Conservation (phyloP, 2,797 vertebrate genomes). For the Enteromius thamalakanensis region DNA sequence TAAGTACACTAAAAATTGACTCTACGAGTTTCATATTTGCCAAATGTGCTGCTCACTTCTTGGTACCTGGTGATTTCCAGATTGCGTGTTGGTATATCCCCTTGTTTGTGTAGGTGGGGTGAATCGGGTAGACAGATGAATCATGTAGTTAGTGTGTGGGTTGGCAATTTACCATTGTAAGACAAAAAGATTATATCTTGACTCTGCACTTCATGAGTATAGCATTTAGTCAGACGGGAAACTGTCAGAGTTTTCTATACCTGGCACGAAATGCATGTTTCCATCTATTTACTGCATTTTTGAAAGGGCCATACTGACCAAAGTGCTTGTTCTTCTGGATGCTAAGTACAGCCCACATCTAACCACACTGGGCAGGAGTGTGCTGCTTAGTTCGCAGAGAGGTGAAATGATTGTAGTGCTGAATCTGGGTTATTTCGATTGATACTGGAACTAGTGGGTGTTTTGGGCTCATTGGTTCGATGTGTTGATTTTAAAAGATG, state of each 20-base stretch:
- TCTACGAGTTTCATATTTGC: slow-evolving; percentile 10
- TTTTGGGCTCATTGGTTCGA: not conserved
- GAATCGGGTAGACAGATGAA: slow-evolving; percentile 4
- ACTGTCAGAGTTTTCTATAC: not conserved
- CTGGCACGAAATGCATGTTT: not conserved
- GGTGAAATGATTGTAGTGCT: slow-evolving; percentile 5
- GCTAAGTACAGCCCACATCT: slow-evolving; percentile 9
- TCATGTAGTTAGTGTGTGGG: slow-evolving; percentile 18
- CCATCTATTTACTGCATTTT: not conserved
- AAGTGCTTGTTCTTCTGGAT: not conserved
- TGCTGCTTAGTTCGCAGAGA: slow-evolving; percentile 18
- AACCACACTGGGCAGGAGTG: slow-evolving; percentile 28
- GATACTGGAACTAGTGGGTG: slow-evolving; percentile 32
- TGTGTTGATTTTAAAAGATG: not conserved
- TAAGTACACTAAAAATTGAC: not conserved
- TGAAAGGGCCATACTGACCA: not conserved
- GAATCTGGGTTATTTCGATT: slow-evolving; percentile 23
- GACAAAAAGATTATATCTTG: not conserved
- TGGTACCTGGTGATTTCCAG: slow-evolving; percentile 43
- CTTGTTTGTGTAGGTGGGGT: slow-evolving; percentile 34
- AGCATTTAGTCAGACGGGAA: not conserved
- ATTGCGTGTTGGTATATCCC: slow-evolving; percentile 41
- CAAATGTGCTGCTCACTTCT: slow-evolving; percentile 25
- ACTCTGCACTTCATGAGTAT: not conserved
- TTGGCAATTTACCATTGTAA: slow-evolving; percentile 8